phyloP scores from a whole-genome alignment of 2,113 vertebrate species.

The Urocolius indicus region DNA sequence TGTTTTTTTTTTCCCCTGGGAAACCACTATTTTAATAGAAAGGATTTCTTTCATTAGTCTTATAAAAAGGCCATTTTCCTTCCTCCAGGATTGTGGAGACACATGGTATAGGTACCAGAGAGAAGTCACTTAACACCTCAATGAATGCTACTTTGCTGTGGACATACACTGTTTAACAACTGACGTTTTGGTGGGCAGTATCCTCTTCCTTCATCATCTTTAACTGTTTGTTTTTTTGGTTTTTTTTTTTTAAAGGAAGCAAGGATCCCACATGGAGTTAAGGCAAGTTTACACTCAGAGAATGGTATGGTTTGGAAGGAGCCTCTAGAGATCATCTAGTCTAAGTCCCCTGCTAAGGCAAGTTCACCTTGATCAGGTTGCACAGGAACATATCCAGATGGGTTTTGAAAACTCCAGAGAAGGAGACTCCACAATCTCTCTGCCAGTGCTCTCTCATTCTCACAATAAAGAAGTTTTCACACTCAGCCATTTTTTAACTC shows the following conservation, averaged over 20 bases:
- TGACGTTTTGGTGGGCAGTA: neutral
- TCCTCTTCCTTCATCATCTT: neutral
- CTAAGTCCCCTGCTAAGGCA: no score
- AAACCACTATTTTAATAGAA: neutral
- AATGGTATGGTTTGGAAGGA: no score
- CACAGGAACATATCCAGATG: no score
- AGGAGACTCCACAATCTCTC: no score
- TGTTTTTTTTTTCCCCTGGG: neutral
- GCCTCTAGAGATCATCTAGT: no score
- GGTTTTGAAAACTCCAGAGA: no score
- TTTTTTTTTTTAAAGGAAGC: neutral
- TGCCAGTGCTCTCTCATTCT: no score
- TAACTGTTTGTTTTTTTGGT: no score
- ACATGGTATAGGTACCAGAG: neutral
- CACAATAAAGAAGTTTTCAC: no score
- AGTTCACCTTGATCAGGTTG: no score
- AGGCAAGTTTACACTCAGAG: neutral
- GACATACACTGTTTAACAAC: neutral
- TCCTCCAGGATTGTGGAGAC: neutral
- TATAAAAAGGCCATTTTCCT: neutral
- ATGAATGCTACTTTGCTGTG: neutral
- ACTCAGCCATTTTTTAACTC: neutral
- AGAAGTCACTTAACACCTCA: neutral
- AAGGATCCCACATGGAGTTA: neutral
- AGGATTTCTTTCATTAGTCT: neutral